Percentiles rank a stretch among this genome's conserved stretches.
These are phyloP conservation scores for Aplodontia rufa DNA, from an alignment of 2,113 vertebrate genomes.

Conservation along the genomic window DNA sequence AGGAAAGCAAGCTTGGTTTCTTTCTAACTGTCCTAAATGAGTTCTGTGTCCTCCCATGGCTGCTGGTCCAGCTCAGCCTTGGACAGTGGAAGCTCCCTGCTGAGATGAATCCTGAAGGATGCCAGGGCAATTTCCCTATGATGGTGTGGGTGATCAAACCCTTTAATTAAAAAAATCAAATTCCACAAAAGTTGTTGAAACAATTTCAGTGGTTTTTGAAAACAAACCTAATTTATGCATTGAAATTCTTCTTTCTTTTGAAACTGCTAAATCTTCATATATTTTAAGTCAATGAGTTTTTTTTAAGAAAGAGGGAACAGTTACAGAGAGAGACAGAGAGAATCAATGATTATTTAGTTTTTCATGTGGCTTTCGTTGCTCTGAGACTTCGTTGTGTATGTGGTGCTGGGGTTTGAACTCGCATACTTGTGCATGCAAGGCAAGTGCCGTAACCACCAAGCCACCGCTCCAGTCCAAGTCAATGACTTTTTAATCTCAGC, in stretches of 20 bases:
- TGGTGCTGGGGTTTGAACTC: too few relatives aligned
- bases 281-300: not conserved
- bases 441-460: too few relatives aligned
- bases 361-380: too few relatives aligned
- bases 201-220: not conserved
- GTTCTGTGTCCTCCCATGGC: too few relatives aligned
- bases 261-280: not conserved
- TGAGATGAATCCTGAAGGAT: not conserved
- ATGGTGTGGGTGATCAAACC: not conserved
- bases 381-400: too few relatives aligned
- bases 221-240: conserved; percentile 15
- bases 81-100: not conserved
- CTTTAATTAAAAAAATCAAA: not conserved
- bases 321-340: too few relatives aligned
- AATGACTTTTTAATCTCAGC: not conserved
- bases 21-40: too few relatives aligned
- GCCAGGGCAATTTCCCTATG: not conserved
- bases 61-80: not conserved
- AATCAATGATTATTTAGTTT: too few relatives aligned
- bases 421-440: too few relatives aligned
- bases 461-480: too few relatives aligned
- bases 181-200: not conserved
- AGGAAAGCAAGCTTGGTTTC: too few relatives aligned
- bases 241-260: not conserved
- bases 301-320: too few relatives aligned